Evolutionary conservation across 2,888 invertebrate species (phyloP), one percentile per base, ranked within the genome.

Genomic region (Pachliopta kotzebuea): DNA sequence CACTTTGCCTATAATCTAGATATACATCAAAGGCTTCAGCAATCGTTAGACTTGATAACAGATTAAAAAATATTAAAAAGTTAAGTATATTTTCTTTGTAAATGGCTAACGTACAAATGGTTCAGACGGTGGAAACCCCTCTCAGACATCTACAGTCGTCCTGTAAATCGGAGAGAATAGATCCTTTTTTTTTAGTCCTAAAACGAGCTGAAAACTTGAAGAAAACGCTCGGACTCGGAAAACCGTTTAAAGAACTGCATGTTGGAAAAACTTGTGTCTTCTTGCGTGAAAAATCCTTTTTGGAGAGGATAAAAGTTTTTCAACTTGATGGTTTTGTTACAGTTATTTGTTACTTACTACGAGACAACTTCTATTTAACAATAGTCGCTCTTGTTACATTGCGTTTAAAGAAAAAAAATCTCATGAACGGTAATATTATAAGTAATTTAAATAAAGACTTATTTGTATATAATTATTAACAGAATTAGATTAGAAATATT

Each of bases 231-330:
- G 49, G 55, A 59, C 59, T 59, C 50, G 59, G 54, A 55, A 63
- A 63, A 63, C 55, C 63, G 55, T 63, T 63, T 63, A 63, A 59
- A 59, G 63, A 45, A 55, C 54, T 55, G 58, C 20, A 55, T 49
- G 53, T 45, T 42, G 31, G 29, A 55, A 49, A 50, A 63, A 59
- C 63, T 63, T 63, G 31, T 8, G 58, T 58, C 55, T 29, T 63
- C 49, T 54, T 63, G 37, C 59, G 31, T 31, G 29, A 63, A 59
- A 63, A 37, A 37, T 14, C 14, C 37, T 37, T 37, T 37, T 37
- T 37, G 14, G 37, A 37, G 37, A 24, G 62, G 31, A 62, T 62
- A 62, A 62, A 56, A 56, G 62, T 56, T 62, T 37, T 14, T 14
- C 37, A 37, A 14, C 49, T n/a, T 20, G 49, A 49, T 1, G 49